Evolutionary conservation across 2,797 vertebrate species (phyloP).

Genomic region (Dendrocincla tyrannina): DNA sequence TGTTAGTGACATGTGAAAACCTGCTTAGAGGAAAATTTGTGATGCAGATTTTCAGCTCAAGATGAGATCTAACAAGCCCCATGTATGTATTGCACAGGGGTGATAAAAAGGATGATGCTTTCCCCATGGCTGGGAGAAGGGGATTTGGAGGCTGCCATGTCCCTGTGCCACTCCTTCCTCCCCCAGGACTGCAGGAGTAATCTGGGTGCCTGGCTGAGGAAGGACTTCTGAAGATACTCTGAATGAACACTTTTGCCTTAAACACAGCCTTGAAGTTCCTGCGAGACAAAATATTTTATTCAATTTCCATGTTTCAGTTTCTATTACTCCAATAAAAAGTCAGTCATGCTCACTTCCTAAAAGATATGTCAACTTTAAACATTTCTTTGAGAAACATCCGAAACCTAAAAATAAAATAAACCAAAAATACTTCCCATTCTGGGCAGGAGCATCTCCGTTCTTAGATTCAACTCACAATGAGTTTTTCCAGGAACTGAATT

Average conservation of each 20-base stretch:
- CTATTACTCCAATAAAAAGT: background rate
- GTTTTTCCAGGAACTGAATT: background rate
- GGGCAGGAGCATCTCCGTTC: background rate
- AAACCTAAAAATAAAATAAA: background rate
- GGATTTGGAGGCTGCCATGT: background rate
- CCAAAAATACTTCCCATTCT: background rate
- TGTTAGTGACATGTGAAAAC: background rate
- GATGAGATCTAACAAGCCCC: background rate
- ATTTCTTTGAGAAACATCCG: background rate
- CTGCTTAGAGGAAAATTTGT: rapidly evolving
- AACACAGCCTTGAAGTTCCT: background rate
- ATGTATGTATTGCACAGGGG: background rate
- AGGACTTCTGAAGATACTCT: background rate
- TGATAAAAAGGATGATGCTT: background rate
- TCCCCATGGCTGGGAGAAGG: background rate
- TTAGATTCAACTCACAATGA: background rate
- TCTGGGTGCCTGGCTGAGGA: background rate
- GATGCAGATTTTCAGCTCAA: background rate
- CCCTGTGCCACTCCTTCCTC: background rate
- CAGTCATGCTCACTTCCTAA: background rate
- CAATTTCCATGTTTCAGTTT: background rate
- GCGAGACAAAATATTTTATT: background rate
- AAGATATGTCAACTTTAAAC: background rate
- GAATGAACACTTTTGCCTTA: background rate
- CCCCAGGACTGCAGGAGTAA: rapidly evolving